Evolutionary conservation across 2,888 invertebrate species (phyloP).

Genomic region (Cerceris rybyensis): DNA sequence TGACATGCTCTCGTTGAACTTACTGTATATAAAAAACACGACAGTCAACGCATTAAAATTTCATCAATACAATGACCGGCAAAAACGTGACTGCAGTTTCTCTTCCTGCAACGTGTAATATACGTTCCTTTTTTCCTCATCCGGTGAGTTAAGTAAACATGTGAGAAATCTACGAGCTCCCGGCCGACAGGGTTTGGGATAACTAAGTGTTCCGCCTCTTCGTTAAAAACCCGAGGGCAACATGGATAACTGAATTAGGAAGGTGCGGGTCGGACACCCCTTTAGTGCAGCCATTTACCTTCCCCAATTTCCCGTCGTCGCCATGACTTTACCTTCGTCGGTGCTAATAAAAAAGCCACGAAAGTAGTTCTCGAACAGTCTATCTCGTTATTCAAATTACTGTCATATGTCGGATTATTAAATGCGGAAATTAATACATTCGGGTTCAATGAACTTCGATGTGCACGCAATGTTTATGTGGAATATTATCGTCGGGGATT

Average conservation of each 20-base stretch:
- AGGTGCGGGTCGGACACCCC: slow-evolving; percentile 59
- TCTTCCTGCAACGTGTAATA: background rate
- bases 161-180: slow-evolving; percentile 37
- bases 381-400: slow-evolving; percentile 4
- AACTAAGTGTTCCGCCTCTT: slow-evolving; percentile 63
- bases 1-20: too few species aligned
- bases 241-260: slow-evolving; percentile 66
- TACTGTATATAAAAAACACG: too few species aligned
- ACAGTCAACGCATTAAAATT: too few species aligned
- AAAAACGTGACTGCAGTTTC: too few species aligned
- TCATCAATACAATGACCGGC: too few species aligned
- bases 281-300: slow-evolving; percentile 67
- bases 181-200: slow-evolving; percentile 40
- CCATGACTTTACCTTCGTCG: slow-evolving; percentile 19
- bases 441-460: slow-evolving; percentile 6
- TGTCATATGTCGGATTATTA: slow-evolving; percentile 13
- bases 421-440: slow-evolving; percentile 18
- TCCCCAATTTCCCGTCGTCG: slow-evolving; percentile 51
- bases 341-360: slow-evolving; percentile 21
- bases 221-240: slow-evolving; percentile 66
- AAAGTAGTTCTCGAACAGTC: background rate
- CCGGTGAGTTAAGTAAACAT: slow-evolving; percentile 43
- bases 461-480: background rate
- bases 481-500: too few species aligned
- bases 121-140: slow-evolving; percentile 24